These are phyloP conservation scores for Athene noctua DNA, from an alignment of 2,113 vertebrate species.

Conservation along the genomic window DNA sequence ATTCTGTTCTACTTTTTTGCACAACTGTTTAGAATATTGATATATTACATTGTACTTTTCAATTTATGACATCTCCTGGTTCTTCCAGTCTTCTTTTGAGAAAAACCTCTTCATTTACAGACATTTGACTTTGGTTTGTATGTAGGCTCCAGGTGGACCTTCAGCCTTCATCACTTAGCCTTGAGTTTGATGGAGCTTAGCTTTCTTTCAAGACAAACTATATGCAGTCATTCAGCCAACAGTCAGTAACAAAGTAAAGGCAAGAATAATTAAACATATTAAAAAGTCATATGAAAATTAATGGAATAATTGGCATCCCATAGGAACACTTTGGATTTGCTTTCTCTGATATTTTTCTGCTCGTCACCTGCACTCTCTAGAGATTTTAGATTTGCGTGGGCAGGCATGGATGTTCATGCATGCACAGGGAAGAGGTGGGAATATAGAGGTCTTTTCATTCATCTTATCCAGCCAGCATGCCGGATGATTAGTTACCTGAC, in stretches of 20 bases:
- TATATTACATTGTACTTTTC: neutral
- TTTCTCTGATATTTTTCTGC: neutral
- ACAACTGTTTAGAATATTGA: neutral
- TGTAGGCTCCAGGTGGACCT: neutral
- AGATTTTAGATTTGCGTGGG: neutral
- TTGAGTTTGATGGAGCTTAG: neutral
- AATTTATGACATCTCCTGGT: neutral
- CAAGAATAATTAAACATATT: neutral
- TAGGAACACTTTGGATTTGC: neutral
- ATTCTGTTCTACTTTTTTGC: neutral
- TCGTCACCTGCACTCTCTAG: neutral
- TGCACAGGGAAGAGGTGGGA: neutral
- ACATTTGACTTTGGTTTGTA: neutral
- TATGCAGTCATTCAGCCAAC: neutral
- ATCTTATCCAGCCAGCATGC: neutral
- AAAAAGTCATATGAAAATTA: neutral
- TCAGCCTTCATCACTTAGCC: neutral
- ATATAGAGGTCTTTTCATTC: neutral
- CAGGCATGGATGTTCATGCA: neutral
- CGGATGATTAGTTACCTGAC: neutral
- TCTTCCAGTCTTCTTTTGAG: neutral
- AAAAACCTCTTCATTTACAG: neutral
- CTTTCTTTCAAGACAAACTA: neutral
- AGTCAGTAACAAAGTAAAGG: neutral
- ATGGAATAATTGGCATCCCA: neutral